Conservation (phyloP, 1,140 invertebrate genomes). For the Venturia canescens region DNA sequence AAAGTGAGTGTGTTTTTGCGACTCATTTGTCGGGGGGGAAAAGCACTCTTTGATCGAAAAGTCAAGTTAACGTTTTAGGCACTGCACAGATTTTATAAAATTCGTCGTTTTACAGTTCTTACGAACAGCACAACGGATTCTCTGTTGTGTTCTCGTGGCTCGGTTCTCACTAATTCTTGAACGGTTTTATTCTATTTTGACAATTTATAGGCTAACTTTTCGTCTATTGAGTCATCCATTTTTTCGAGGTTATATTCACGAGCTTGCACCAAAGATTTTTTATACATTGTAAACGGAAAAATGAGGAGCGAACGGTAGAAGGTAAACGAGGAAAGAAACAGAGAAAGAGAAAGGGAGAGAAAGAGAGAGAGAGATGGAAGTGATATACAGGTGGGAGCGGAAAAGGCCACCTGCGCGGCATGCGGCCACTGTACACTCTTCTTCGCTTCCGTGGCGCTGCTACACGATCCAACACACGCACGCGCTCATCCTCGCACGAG, state of each 20-base stretch:
- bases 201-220: too few species aligned
- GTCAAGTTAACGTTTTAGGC: too few species aligned
- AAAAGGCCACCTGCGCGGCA: constrained; percentile 28
- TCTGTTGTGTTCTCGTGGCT: too few species aligned
- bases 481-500: constrained; percentile 15
- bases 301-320: constrained; percentile 25
- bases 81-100: too few species aligned
- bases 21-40: too few species aligned
- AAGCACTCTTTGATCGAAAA: too few species aligned
- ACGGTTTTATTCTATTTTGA: too few species aligned
- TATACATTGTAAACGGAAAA: constrained; percentile 44
- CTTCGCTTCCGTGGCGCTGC: constrained; percentile 20
- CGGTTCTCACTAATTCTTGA: too few species aligned
- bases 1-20: too few species aligned
- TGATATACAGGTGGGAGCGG: constrained; percentile 35
- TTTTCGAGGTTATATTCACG: background rate
- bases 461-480: constrained; percentile 23
- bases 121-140: too few species aligned
- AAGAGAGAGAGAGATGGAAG: constrained; percentile 23
- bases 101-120: too few species aligned
- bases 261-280: background rate
- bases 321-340: background rate
- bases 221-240: too few species aligned
- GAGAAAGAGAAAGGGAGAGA: constrained; percentile 24
- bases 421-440: constrained; percentile 25